phyloP scores from a whole-genome alignment of 2,888 invertebrate genomes.

The Coenonympha glycerion region DNA sequence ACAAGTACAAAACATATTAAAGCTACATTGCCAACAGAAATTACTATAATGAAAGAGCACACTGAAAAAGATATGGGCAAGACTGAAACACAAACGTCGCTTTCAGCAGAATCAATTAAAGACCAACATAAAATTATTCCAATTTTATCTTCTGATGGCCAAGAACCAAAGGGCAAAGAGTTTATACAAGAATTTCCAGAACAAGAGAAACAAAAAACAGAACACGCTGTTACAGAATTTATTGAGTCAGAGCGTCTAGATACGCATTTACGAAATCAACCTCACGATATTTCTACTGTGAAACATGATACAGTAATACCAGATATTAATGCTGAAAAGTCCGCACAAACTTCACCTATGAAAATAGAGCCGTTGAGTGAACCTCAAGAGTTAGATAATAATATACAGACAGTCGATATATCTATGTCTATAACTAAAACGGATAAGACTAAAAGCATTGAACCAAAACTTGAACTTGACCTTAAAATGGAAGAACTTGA shows the following conservation, averaged over 20 bases:
- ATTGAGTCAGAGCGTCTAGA: constrained; percentile 56
- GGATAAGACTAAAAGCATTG: constrained; percentile 35
- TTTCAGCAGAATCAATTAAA: background rate
- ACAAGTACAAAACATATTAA: constrained; percentile 53
- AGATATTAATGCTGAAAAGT: constrained; percentile 6
- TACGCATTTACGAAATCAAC: constrained; percentile 30
- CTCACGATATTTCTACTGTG: too few relatives aligned
- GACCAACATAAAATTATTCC: background rate
- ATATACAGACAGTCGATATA: constrained; percentile 42
- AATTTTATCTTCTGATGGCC: too few relatives aligned
- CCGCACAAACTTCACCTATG: constrained; percentile 7
- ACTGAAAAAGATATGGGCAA: background rate
- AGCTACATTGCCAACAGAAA: constrained; percentile 49
- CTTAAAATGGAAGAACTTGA: constrained; percentile 52
- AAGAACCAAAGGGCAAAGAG: too few relatives aligned
- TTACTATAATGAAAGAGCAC: constrained; percentile 43
- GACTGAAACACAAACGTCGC: background rate
- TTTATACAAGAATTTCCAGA: background rate
- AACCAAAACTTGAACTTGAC: constrained; percentile 54
- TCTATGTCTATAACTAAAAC: constrained; percentile 54
- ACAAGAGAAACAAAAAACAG: constrained; percentile 31
- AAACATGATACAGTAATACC: background rate
- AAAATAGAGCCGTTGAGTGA: background rate
- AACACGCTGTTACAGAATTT: constrained; percentile 43
- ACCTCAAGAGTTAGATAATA: background rate